These are phyloP conservation scores for Ephydatia muelleri DNA, from an alignment of 37 sponge, comb jelly and placozoan genomes.

Conservation along the genomic window DNA sequence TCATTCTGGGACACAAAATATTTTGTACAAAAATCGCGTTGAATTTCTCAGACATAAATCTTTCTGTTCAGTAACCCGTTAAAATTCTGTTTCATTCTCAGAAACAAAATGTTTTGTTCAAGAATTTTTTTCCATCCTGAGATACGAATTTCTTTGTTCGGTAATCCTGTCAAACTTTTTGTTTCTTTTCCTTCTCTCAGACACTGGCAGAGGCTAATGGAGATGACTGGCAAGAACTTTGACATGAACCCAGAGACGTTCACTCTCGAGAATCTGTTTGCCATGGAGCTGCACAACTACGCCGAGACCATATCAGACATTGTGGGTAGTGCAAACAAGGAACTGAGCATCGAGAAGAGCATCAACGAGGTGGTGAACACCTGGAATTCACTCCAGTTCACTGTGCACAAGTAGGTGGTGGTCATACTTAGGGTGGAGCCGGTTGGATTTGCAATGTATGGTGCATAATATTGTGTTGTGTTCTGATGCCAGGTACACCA, in stretches of 20 bases:
- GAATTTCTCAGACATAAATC: too few species aligned
- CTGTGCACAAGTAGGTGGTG: constrained; percentile 75
- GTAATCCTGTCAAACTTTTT: background rate
- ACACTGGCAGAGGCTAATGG: constrained; percentile 99
- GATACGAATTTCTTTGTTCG: too few species aligned
- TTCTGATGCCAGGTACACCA: constrained; percentile 69
- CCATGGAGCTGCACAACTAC: constrained; percentile 98
- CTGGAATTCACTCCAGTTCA: constrained; percentile 61
- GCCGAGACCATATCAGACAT: constrained; percentile 97
- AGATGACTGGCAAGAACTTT: constrained; percentile 94
- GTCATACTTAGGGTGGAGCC: background rate
- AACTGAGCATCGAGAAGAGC: constrained; percentile 97
- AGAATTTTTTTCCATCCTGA: too few species aligned
- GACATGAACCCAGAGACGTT: constrained; percentile 99
- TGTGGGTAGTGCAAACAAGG: constrained; percentile 94
- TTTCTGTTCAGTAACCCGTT: too few species aligned
- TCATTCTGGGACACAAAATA: too few species aligned
- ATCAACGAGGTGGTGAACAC: constrained; percentile 72
- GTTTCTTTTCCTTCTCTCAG: constrained; percentile 10
- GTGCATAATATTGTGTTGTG: background rate
- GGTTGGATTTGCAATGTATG: background rate
- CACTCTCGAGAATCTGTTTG: constrained; percentile 96
- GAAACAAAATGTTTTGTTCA: too few species aligned
- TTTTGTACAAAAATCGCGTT: too few species aligned
- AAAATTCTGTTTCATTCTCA: too few species aligned